A percentile compares a stretch with the other conserved stretches of the same genome.
These are phyloP conservation scores for Ormyrus pomaceus DNA, from an alignment of 2,888 invertebrate species.

Conservation along the genomic window DNA sequence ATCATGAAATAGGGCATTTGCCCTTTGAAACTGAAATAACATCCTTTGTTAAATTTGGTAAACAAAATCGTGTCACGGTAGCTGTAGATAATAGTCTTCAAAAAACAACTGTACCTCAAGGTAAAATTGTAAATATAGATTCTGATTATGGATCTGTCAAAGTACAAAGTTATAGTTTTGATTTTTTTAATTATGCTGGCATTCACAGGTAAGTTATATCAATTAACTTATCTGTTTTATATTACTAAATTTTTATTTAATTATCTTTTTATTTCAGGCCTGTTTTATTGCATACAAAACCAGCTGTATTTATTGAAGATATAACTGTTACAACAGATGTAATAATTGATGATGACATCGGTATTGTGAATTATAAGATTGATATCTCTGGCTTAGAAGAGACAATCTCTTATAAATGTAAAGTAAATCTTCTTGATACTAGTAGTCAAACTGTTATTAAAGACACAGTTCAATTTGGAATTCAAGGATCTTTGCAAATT, in stretches of 20 bases:
- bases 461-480: constrained; percentile 75
- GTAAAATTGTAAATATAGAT: constrained; percentile 79
- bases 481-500: constrained; percentile 81
- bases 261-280: constrained; percentile 77
- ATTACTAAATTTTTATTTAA: background rate
- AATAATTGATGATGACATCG: constrained; percentile 79
- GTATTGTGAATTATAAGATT: constrained; percentile 75
- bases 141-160: constrained; percentile 81
- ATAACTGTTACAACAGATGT: constrained; percentile 86
- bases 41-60: constrained; percentile 80
- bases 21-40: constrained; percentile 94
- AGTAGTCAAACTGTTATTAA: constrained; percentile 79
- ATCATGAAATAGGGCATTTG: constrained; percentile 95
- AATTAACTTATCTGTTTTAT: background rate
- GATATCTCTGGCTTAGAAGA: constrained; percentile 71
- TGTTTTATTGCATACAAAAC: constrained; percentile 94
- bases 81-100: constrained; percentile 95
- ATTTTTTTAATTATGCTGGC: constrained; percentile 99
- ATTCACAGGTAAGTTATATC: constrained; percentile 81
- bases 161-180: constrained; percentile 90
- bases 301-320: constrained; percentile 89
- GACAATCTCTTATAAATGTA: no score
- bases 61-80: constrained; percentile 89
- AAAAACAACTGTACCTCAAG: constrained; percentile 93
- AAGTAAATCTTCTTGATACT: constrained; percentile 77